These are phyloP conservation scores for Heliconius ethilla DNA, from an alignment of 2,888 invertebrate species.

Conservation along the genomic window DNA sequence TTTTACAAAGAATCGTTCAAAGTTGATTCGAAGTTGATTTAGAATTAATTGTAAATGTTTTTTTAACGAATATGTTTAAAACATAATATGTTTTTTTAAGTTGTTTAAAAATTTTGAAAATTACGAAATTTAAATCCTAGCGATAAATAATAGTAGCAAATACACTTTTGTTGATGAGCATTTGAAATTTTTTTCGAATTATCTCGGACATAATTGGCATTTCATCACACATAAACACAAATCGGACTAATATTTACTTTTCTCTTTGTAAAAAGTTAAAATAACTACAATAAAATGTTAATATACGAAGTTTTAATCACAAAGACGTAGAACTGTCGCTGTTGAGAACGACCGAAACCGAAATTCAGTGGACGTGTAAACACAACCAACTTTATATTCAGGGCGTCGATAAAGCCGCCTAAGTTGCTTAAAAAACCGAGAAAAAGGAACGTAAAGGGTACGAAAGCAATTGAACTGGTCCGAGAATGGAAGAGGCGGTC, in stretches of 20 bases:
- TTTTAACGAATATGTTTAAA: not conserved
- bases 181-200: not conserved
- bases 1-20: conserved; percentile 15
- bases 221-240: too few species aligned
- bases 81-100: not conserved
- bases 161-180: too few species aligned
- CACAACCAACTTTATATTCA: conserved; percentile 58
- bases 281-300: not conserved
- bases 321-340: conserved; percentile 17
- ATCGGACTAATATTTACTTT: too few species aligned
- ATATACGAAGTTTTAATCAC: conserved; percentile 14
- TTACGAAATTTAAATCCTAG: too few species aligned
- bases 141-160: too few species aligned
- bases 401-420: conserved; percentile 50
- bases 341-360: conserved; percentile 19
- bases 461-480: conserved; percentile 69
- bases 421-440: conserved; percentile 59
- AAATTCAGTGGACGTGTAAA: conserved; percentile 48
- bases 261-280: not conserved
- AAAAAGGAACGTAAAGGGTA: conserved; percentile 68
- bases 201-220: too few species aligned
- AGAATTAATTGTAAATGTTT: conserved; percentile 14
- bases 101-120: not conserved
- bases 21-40: conserved; percentile 12
- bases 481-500: conserved; percentile 68